Evolutionary conservation across 2,113 vertebrate genomes (phyloP).

Genomic region (Cinclus cinclus): DNA sequence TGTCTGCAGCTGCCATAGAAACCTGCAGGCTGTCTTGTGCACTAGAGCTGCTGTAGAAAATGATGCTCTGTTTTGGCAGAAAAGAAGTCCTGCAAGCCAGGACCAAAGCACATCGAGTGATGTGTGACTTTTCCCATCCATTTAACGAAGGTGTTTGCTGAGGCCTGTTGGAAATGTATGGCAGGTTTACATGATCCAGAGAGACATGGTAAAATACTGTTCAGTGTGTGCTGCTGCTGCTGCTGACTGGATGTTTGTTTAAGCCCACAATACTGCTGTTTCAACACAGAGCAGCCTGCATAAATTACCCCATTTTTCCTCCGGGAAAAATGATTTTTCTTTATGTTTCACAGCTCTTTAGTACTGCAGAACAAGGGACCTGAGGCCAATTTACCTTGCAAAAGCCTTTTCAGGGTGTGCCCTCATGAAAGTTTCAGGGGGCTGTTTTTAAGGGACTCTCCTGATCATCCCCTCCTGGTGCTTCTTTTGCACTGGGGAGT

Average conservation of each 20-base stretch:
- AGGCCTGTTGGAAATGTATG: not conserved
- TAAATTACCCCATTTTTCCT: not conserved
- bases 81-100: not conserved
- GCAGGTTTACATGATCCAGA: not conserved
- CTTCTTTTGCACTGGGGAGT: not conserved
- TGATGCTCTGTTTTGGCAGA: constrained; percentile 19
- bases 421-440: not conserved
- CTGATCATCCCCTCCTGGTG: not conserved
- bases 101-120: not conserved
- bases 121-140: not conserved
- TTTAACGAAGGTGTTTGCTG: constrained; percentile 38
- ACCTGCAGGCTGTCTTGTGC: constrained; percentile 33
- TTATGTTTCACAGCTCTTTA: not conserved
- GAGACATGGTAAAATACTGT: not conserved
- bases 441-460: rapidly evolving
- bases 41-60: not conserved
- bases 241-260: not conserved
- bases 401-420: not conserved
- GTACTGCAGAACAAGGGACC: not conserved
- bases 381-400: not conserved
- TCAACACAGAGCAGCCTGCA: not conserved
- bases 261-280: not conserved
- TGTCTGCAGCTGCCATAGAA: constrained; percentile 9
- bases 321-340: not conserved
- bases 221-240: not conserved